Percentiles rank a stretch among this genome's conserved stretches.
Evolutionary conservation across 2,113 vertebrate genomes (phyloP).

Genomic region (Hypanus sabinus): DNA sequence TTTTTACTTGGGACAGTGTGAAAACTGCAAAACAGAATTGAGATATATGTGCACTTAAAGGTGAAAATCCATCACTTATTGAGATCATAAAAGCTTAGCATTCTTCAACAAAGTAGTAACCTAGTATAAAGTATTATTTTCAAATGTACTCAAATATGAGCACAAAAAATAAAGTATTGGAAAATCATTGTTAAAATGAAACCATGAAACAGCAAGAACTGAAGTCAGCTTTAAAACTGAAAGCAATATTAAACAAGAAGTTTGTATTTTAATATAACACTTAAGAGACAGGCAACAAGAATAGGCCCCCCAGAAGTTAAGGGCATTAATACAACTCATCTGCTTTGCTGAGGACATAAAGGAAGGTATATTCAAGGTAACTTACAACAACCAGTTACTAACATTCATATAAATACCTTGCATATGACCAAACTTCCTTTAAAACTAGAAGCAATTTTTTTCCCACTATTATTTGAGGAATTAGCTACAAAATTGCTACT

Average conservation of each 20-base stretch:
- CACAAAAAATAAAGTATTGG: neutral
- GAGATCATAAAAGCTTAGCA: conserved; percentile 34
- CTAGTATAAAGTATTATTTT: neutral
- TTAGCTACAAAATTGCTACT: neutral
- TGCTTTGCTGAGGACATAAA: neutral
- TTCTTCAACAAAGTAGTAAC: neutral
- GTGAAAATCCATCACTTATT: neutral
- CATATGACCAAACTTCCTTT: neutral
- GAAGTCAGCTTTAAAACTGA: neutral
- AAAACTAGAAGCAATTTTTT: neutral
- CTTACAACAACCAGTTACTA: neutral
- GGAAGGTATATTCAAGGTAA: neutral
- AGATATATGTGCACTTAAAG: neutral
- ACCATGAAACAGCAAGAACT: neutral
- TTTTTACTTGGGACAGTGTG: conserved; percentile 77
- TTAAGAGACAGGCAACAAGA: neutral
- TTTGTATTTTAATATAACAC: neutral
- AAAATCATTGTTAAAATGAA: neutral
- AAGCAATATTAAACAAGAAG: no score
- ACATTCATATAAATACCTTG: neutral
- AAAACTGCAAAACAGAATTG: conserved; percentile 59
- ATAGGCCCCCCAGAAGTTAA: neutral
- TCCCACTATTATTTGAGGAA: no score
- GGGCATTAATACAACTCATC: neutral
- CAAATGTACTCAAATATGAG: neutral